Evolutionary conservation across 30 jellyfish, hydroid and myxozoan species (phyloP).

Genomic region (Aurelia aurita complex sp. Pacific): DNA sequence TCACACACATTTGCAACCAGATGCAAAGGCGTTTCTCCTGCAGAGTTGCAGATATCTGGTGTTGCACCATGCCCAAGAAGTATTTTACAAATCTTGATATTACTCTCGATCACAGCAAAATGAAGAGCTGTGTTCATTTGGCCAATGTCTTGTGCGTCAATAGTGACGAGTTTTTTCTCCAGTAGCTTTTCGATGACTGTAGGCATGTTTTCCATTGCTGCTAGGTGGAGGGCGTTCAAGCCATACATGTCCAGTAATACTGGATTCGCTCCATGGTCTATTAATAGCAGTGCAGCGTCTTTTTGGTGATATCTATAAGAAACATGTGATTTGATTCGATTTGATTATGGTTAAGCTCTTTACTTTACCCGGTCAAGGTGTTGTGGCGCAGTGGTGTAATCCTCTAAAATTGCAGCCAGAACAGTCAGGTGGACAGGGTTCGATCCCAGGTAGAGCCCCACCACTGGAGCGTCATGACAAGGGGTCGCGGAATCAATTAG

Average conservation of each 20-base stretch:
- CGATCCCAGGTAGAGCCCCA: no score
- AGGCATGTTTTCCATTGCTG: slow-evolving; percentile 18
- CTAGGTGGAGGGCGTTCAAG: slow-evolving; percentile 40
- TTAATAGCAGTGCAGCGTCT: slow-evolving; percentile 15
- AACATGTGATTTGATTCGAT: no score
- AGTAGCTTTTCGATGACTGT: slow-evolving; percentile 6
- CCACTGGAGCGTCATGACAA: no score
- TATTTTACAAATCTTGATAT: slow-evolving; percentile 5
- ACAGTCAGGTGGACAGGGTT: no score
- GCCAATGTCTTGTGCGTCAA: slow-evolving; percentile 22
- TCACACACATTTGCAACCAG: slow-evolving; percentile 19
- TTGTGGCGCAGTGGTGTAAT: no score
- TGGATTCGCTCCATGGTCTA: slow-evolving; percentile 29
- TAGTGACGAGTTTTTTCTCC: slow-evolving; percentile 8
- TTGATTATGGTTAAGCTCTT: no score
- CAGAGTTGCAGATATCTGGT: slow-evolving; percentile 22
- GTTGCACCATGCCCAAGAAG: slow-evolving; percentile 31
- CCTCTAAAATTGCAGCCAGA: no score
- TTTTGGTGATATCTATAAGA: slow-evolving; percentile 25
- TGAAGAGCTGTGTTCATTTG: slow-evolving; percentile 36
- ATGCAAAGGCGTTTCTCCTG: slow-evolving; percentile 41
- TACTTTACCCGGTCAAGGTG: no score
- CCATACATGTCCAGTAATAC: slow-evolving; percentile 9
- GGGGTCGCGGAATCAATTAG: no score
- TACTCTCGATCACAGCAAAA: slow-evolving; percentile 15